Base-by-base conservation (phyloP, 2,888 invertebrate genomes). In the Sesamia inferens region DNA sequence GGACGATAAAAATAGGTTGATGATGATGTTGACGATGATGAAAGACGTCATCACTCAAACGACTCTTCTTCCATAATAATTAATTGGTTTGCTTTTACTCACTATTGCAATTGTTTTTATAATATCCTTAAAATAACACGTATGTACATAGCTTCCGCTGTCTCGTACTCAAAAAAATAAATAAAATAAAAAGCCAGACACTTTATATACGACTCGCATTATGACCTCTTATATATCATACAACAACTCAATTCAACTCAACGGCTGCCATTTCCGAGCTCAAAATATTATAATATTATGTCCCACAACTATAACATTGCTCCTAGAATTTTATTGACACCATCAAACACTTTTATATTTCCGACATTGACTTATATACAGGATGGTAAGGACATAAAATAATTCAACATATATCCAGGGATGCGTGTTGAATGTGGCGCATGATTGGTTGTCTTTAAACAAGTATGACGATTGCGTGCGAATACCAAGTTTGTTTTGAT, bases 401-500 rank as follows among this genome's bases (percentile, higher is more conserved):
- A 39, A 39, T 39, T 14, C 55, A 55, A 68, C 74, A 59, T 11
- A 59, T 58, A 22, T 19, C 57, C 39, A 63, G 51, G 72, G 70
- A 76, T 81, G 71, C 76, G 69, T 64, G 76, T 71, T 19, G 22
- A 69, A 55, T 54, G 6, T 24, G 13, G 42, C 61, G 14, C 58
- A 73, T 57, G 71, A 72, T 59, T 58, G 64, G 24, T 22, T 63
- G n/a, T 54, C 66, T 74, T 39, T 59, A 77, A 78, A 65, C 55
- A 42, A 54, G 62, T 61, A 62, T 61, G 74, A 70, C 59, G 72
- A 85, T 85, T 83, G 85, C 85, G 85, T 85, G 85, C 71, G 44
- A 81, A 83, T 63, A 72, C 59, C 51, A 74, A 76, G 68, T 85
- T 81, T 71, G 75, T 82, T 85, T 63, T 85, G 85, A 87, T 85